Evolutionary conservation across 1,140 invertebrate species (phyloP), one percentile per base, ranked within the genome.

Genomic region (Eueides isabella): DNA sequence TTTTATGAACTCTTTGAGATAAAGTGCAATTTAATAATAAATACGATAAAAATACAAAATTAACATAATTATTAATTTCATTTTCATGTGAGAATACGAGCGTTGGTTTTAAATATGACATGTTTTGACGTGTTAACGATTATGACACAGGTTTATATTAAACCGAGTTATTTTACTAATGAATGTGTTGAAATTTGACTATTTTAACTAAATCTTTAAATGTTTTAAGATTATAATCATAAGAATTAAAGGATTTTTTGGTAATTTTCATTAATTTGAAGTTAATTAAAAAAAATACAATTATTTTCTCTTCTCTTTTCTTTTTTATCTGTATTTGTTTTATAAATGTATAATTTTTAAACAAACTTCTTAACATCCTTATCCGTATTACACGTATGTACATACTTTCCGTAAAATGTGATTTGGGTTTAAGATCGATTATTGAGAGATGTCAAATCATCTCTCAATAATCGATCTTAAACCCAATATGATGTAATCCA

Each of bases 71-170:
- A 74, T 78, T 79, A 72, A 75, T 81, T 79, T 85, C 79, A 82
- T 81, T 69, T 78, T 75, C 74, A 81, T 82, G 75, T 76, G 65
- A 76, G 76, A 80, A 81, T 75, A 78, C 67, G 75, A 78, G 71
- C 78, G 75, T 85, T 82, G 80, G 66, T 85, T 86, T 85, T 81
- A 82, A 84, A 78, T 88, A 81, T 85, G 81, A 82, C 84, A 77
- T 85, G 86, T 88, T 88, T 83, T 86, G 83, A 86, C 80, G 69
- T 80, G 86, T 81, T 86, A 87, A 83, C 83, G 82, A 83, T 85
- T 83, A 85, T 86, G 71, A 78, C 77, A 84, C 80, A 77, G 74
- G 75, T 85, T 82, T 83, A 78, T 76, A 80, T 72, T 65, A 78
- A 72, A 33, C 67, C 61, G 71, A 74, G 78, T 81, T 77, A 79